phyloP scores from a whole-genome alignment of 2,888 invertebrate genomes.

The Spisula solida region DNA sequence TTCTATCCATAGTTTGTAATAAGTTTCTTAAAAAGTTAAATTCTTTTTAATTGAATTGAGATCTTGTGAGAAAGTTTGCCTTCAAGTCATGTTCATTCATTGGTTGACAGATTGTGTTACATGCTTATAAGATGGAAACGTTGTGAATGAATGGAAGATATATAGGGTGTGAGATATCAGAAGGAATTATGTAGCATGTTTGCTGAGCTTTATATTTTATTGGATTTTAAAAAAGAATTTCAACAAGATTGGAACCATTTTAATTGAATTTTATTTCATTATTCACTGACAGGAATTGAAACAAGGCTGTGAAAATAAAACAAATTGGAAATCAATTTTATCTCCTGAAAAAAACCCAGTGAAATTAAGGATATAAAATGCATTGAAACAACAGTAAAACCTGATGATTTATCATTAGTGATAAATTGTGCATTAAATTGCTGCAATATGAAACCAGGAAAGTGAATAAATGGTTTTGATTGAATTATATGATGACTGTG shows the following conservation, averaged over 20 bases:
- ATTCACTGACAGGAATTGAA: not conserved
- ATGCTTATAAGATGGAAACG: not conserved
- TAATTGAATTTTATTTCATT: not conserved
- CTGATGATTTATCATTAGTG: not conserved
- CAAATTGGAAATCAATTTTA: not conserved
- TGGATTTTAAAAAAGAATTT: not conserved
- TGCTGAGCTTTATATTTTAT: not conserved
- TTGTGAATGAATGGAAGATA: not conserved
- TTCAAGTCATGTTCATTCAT: not conserved
- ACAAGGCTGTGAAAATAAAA: not conserved
- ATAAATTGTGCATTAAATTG: not conserved
- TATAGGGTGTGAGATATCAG: not conserved
- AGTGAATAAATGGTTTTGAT: not conserved
- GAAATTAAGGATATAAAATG: not conserved
- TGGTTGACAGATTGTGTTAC: not conserved
- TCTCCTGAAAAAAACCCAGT: not conserved
- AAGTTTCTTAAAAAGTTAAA: not conserved
- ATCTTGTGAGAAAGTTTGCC: conserved; percentile 13
- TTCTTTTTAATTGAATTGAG: conserved; percentile 16
- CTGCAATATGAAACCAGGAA: not conserved
- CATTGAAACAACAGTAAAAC: not conserved
- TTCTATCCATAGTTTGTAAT: not conserved
- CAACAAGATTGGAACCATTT: not conserved
- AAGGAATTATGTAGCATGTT: not conserved
- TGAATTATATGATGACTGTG: not conserved